Evolutionary conservation across 2,797 vertebrate species (phyloP), one percentile per base, ranked within the genome.

Genomic region (Enteromius paludinosus): DNA sequence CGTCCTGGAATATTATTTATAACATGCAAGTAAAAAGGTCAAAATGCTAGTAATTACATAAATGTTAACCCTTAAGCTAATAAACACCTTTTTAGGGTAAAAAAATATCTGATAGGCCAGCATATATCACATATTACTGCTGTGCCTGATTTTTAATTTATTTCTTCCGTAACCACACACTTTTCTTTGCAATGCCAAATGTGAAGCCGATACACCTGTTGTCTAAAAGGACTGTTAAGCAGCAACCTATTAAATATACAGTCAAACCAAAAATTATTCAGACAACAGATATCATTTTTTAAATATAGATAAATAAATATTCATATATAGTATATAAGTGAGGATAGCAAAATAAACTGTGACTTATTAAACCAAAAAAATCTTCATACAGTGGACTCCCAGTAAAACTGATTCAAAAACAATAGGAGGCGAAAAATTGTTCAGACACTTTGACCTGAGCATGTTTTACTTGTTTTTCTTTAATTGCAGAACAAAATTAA

Each of bases 121-220:
- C 54, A 33, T 38, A 33, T 38, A 62, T 81, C 54, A 81, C 20
- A 23, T 81, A 10, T 25, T 28, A 23, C 18, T 28, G 35, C 49
- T 59, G 33, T 18, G 18, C 33, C 49, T 5, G 49, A 72, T 81
- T 80, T 62, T 23, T 64, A 15, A 80, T 64, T 11, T 9, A 69
- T 43, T 45, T 38, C 7, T 25, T 72, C 20, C 38, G 43, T 33
- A 28, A 62, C 23, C 38, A 30, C 35, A 70, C 78, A 41, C 5
- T 4, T 11, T 20, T 56, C 49, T 35, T 33, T 56, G 18, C 9
- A 1, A 4, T 9, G 49, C 20, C 33, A n/a, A 79, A 54, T 17
- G 78, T 17, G 23, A 70, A 38, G 30, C 23, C n/a, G 1, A 17
- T 15, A 47, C 3, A 4, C 38, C 2, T 66, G 43, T 78, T 52